Evolutionary conservation across 2,797 vertebrate genomes (phyloP).

Genomic region (Macropus fuliginosus): DNA sequence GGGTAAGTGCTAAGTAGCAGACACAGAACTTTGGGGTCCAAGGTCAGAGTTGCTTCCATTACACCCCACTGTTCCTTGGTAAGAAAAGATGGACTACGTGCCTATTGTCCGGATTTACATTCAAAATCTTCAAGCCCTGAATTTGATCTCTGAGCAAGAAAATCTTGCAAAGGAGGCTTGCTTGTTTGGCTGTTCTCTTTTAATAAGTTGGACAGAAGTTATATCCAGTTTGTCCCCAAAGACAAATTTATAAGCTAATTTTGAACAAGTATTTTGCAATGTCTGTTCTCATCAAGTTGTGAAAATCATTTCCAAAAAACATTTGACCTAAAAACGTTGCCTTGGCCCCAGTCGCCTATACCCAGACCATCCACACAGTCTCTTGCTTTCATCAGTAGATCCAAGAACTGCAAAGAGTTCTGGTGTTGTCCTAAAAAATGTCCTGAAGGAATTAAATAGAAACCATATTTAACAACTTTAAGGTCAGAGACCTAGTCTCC

Average conservation of each 20-base stretch:
- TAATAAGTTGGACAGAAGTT: background rate
- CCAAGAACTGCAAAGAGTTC: background rate
- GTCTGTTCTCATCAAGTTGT: background rate
- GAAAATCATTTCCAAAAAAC: background rate
- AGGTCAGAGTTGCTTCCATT: background rate
- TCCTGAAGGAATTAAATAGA: background rate
- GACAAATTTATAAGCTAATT: background rate
- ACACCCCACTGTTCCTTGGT: background rate
- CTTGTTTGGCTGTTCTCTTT: background rate
- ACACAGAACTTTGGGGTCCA: background rate
- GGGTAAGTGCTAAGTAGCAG: background rate
- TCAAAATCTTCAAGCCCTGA: background rate
- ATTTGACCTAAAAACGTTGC: background rate
- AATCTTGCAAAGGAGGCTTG: background rate
- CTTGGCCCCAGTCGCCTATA: background rate
- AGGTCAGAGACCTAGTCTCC: background rate
- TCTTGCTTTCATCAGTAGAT: background rate
- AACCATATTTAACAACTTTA: background rate
- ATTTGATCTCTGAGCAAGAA: background rate
- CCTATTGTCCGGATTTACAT: background rate
- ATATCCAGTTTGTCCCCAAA: slow-evolving; percentile 1
- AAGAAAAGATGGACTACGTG: background rate
- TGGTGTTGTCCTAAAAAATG: background rate
- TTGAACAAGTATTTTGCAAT: background rate
- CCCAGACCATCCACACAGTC: background rate